A percentile compares a stretch with the other conserved stretches of the same genome.
These are phyloP conservation scores for Xiphydria camelus DNA, from an alignment of 2,888 invertebrate genomes.

Conservation along the genomic window DNA sequence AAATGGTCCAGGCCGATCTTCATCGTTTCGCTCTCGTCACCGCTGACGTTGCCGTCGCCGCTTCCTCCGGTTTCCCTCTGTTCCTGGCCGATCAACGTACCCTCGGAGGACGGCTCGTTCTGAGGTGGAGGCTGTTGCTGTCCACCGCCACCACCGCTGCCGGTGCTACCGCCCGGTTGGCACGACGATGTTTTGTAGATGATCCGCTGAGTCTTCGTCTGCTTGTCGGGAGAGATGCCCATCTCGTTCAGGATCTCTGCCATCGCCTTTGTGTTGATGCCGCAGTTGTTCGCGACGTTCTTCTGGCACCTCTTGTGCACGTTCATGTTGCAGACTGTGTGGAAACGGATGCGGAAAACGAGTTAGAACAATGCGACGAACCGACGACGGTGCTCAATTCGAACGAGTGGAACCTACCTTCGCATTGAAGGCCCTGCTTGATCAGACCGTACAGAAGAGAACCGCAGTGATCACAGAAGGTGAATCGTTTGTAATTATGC, in stretches of 20 bases:
- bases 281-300: slow-evolving; percentile 99
- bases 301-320: slow-evolving; percentile 99
- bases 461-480: slow-evolving; percentile 99
- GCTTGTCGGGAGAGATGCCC: slow-evolving; percentile 89
- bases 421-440: slow-evolving; percentile 95
- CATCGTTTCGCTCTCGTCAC: slow-evolving; percentile 39
- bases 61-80: slow-evolving; percentile 8
- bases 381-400: too few species aligned
- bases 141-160: too few species aligned
- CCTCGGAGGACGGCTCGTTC: slow-evolving; percentile 8
- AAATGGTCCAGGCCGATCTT: slow-evolving; percentile 86
- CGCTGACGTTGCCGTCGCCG: slow-evolving; percentile 23
- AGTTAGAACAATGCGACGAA: too few species aligned
- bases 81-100: not conserved
- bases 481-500: slow-evolving; percentile 96
- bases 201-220: slow-evolving; percentile 59
- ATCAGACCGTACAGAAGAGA: slow-evolving; percentile 95
- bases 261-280: slow-evolving; percentile 96
- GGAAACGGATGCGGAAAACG: too few species aligned
- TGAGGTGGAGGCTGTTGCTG: too few species aligned
- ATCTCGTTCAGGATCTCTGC: slow-evolving; percentile 89
- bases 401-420: too few species aligned
- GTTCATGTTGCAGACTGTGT: slow-evolving; percentile 94
- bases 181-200: slow-evolving; percentile 32
- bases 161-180: slow-evolving; percentile 6